A percentile compares a stretch with the other conserved stretches of the same genome.
These are phyloP conservation scores for Poecile montanus DNA, from an alignment of 2,797 vertebrate species.

Conservation along the genomic window DNA sequence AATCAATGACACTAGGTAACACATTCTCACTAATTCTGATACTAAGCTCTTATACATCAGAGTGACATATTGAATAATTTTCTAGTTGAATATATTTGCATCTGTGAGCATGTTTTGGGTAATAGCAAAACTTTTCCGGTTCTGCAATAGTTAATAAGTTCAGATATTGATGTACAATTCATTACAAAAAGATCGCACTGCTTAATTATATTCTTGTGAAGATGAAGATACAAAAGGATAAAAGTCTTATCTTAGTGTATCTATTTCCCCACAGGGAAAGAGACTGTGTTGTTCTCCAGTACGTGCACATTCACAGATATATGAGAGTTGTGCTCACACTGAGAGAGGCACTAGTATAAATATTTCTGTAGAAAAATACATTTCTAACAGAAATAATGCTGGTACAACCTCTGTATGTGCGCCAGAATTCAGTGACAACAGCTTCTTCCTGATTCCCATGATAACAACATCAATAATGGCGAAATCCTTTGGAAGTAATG, in stretches of 20 bases:
- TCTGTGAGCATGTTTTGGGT: neutral
- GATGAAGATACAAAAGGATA: neutral
- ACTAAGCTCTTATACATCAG: neutral
- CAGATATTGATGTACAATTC: neutral
- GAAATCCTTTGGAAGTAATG: slow-evolving; percentile 38
- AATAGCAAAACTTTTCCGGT: neutral
- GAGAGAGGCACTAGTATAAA: neutral
- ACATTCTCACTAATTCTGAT: neutral
- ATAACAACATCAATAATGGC: neutral
- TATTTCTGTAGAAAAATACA: neutral
- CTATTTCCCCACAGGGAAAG: neutral
- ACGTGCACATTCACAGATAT: neutral
- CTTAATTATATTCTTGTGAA: neutral
- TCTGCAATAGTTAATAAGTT: neutral
- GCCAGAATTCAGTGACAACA: neutral
- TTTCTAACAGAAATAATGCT: neutral
- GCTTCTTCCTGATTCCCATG: neutral
- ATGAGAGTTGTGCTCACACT: neutral
- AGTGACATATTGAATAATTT: neutral
- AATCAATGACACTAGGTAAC: neutral
- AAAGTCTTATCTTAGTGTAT: neutral
- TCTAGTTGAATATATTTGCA: neutral
- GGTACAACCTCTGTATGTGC: neutral
- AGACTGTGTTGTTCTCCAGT: neutral
- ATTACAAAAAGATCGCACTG: neutral